Evolutionary conservation across 2,113 vertebrate genomes (phyloP).

Genomic region (Arothron firmamentum): DNA sequence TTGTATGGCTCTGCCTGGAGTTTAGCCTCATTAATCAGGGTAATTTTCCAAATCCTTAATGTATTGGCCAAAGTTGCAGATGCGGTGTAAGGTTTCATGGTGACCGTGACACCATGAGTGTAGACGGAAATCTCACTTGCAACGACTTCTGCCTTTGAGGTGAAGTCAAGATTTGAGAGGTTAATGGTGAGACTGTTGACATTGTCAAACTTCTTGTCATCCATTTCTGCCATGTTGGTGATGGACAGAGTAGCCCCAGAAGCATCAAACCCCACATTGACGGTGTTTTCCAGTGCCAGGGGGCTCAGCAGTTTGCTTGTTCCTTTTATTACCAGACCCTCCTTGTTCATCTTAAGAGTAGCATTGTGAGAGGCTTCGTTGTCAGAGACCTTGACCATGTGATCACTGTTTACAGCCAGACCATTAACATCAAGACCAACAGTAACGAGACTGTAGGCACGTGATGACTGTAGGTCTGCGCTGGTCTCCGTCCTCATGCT

Average conservation of each 20-base stretch:
- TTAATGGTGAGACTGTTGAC: slow-evolving; percentile 76
- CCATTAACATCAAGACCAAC: slow-evolving; percentile 79
- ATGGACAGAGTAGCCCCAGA: slow-evolving; percentile 75
- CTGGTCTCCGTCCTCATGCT: slow-evolving; percentile 79
- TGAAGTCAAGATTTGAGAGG: slow-evolving; percentile 74
- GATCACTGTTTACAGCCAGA: slow-evolving; percentile 67
- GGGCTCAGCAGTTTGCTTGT: slow-evolving; percentile 79
- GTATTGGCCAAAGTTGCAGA: slow-evolving; percentile 77
- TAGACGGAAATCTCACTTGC: slow-evolving; percentile 76
- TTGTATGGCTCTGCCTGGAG: slow-evolving; percentile 78
- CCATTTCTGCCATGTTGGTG: slow-evolving; percentile 76
- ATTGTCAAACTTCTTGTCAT: slow-evolving; percentile 76
- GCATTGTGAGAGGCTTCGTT: slow-evolving; percentile 81
- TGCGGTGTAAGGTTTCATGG: slow-evolving; percentile 76
- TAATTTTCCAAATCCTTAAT: slow-evolving; percentile 72
- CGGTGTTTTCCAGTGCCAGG: slow-evolving; percentile 79
- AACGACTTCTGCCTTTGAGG: slow-evolving; percentile 78
- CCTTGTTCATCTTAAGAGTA: slow-evolving; percentile 74
- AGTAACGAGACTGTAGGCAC: slow-evolving; percentile 73
- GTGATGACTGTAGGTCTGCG: slow-evolving; percentile 69
- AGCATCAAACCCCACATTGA: slow-evolving; percentile 75
- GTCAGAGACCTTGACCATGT: slow-evolving; percentile 70
- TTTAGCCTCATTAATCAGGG: slow-evolving; percentile 76
- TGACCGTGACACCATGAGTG: slow-evolving; percentile 77
- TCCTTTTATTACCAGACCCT: slow-evolving; percentile 79